Evolutionary conservation across 1,140 invertebrate genomes (phyloP), one percentile per base, ranked within the genome.

Genomic region (Dinoponera quadriceps): DNA sequence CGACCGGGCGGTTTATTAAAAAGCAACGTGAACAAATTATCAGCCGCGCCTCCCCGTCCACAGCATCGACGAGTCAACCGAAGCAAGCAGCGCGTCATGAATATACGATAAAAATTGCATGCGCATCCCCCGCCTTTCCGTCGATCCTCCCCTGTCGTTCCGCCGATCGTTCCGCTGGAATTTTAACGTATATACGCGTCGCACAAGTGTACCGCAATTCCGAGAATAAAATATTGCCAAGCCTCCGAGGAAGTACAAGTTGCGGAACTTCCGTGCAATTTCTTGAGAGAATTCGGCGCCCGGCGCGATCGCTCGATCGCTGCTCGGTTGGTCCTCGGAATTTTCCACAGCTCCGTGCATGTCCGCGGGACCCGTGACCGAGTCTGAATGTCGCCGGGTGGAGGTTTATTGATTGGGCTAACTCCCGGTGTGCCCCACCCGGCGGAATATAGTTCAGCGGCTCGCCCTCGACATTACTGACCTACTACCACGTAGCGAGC

Each of bases 381-480:
- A 88, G 85, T 89, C 85, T 38, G 84, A 84, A 84, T 82, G 81
- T 85, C 78, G 86, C 59, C 54, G 71, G 78, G 63, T 68, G 81
- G 84, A 87, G 88, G 89, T 89, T 89, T 91, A 91, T 90, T 84
- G 90, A 90, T 90, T 85, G 77, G 85, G 57, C 83, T 74, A 73
- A 80, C 85, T 83, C 71, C 57, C 74, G 62, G 62, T 44, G 59
- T 82, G 87, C 89, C 81, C 81, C 87, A 88, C 88, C 88, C 88
- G 49, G 48, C 54, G 74, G 77, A 82, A 83, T 88, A 84, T 85
- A 85, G 82, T 88, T 86, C 75, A 84, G 38, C 86, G 59, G 68
- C 65, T 82, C 86, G 85, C 80, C 85, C 84, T 88, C 82, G 73
- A 77, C 89, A 90, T 90, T 84, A 92, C 88, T 92, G 91, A 92